phyloP scores from a whole-genome alignment of 2,113 vertebrate genomes.

The cattle (Bos taurus) region ARS-UCD2.0 NC_037354.1:7416001-7416500 shows the following conservation, averaged over 20 bases:
- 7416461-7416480: not conserved
- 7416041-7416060: not conserved
- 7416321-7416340: fast-evolving
- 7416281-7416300: not conserved
- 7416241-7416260: not conserved
- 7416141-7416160: not conserved
- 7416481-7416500: not conserved
- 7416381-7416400: not conserved
- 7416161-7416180: not conserved
- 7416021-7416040: not conserved
- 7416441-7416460: not conserved
- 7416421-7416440: not conserved
- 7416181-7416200: not conserved
- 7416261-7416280: not conserved
- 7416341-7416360: fast-evolving
- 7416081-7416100: not conserved
- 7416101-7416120: not conserved
- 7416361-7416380: not conserved
- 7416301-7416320: not conserved
- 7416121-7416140: not conserved
- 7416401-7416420: not conserved
- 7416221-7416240: not conserved
- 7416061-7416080: fast-evolving
- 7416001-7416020: not conserved
- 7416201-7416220: not conserved